Percentiles rank a stretch among this genome's conserved stretches.
These are phyloP conservation scores for Leuciscus waleckii DNA, from an alignment of 2,797 vertebrate species.

Conservation along the genomic window DNA sequence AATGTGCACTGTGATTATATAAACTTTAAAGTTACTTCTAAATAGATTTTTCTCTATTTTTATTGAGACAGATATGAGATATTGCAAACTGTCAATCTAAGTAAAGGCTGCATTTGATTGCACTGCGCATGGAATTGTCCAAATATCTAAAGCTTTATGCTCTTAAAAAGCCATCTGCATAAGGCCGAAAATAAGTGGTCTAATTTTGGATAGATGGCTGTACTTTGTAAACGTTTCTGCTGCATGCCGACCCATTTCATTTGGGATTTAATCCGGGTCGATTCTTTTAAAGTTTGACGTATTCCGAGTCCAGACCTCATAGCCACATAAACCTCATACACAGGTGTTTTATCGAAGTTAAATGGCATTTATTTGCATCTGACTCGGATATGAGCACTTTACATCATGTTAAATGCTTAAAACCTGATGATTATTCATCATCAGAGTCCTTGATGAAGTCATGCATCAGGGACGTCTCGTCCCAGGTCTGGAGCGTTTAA, in stretches of 20 bases:
- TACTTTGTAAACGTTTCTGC: conserved; percentile 39
- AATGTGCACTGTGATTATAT: background rate
- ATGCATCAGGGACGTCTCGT: background rate
- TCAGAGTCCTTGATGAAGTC: background rate
- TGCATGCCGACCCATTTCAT: conserved; percentile 31
- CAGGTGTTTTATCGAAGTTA: conserved; percentile 37
- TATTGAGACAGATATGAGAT: background rate
- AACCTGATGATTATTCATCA: background rate
- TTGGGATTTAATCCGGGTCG: conserved; percentile 33
- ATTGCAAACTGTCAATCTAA: background rate
- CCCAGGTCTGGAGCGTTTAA: background rate
- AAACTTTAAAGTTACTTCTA: background rate
- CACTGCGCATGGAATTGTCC: background rate
- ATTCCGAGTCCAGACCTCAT: conserved; percentile 35
- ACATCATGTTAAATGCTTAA: background rate
- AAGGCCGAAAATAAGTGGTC: conserved; percentile 38
- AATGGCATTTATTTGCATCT: conserved; percentile 40
- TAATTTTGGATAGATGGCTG: conserved; percentile 49
- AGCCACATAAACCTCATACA: conserved; percentile 5
- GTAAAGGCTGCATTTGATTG: background rate
- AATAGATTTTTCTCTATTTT: background rate
- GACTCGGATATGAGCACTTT: background rate
- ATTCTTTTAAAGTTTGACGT: conserved; percentile 43
- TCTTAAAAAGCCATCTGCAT: conserved; percentile 19
- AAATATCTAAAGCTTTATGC: conserved; percentile 14